Evolutionary conservation across 2,113 vertebrate species (phyloP).

Genomic region (Raja brachyura): DNA sequence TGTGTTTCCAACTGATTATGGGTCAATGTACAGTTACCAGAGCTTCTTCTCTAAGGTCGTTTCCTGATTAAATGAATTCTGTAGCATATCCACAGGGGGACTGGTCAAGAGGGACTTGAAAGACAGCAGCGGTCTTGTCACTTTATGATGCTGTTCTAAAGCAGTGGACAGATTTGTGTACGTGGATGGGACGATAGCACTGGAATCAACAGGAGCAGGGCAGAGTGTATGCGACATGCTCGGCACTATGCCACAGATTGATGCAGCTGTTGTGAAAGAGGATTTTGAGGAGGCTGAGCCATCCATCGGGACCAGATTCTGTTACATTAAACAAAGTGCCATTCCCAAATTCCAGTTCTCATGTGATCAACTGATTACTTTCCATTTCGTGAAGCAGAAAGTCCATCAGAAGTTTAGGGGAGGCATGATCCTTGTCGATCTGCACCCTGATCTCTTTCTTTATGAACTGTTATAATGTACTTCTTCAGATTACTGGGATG

Average conservation of each 20-base stretch:
- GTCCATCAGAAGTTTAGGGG: constrained; percentile 42
- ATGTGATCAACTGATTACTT: background rate
- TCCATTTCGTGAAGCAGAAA: constrained; percentile 36
- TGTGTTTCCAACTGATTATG: background rate
- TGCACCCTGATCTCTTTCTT: constrained; percentile 43
- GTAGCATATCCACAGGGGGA: background rate
- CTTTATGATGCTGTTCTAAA: background rate
- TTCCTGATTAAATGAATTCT: background rate
- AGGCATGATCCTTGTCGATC: constrained; percentile 44
- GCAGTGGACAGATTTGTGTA: background rate
- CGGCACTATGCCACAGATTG: background rate
- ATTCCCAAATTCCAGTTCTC: background rate
- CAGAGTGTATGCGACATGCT: background rate
- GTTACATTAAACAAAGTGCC: background rate
- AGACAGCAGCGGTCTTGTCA: background rate
- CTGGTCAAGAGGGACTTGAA: constrained; percentile 15
- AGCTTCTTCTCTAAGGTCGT: background rate
- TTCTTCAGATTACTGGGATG: constrained; percentile 47
- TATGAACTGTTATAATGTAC: constrained; percentile 43
- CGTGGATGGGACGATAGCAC: background rate
- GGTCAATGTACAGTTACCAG: background rate
- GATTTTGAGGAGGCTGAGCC: background rate
- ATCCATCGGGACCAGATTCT: background rate
- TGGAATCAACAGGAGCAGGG: constrained; percentile 10
- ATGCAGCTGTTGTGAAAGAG: background rate